Conservation (phyloP, 2,113 vertebrate genomes). For the Nibea albiflora region DNA sequence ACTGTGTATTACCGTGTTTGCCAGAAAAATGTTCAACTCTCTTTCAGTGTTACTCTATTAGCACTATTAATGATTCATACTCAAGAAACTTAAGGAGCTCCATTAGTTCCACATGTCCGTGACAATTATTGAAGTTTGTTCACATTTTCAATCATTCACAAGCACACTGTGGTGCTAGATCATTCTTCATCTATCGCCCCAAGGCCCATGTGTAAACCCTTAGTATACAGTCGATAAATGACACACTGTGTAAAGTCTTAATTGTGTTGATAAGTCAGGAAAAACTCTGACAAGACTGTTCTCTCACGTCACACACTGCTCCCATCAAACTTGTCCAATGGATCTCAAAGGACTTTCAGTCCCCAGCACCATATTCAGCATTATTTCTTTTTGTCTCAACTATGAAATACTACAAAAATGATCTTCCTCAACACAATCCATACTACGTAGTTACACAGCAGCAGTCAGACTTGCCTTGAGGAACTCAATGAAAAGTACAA, state of each 20-base stretch:
- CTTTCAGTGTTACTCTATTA: slow-evolving; percentile 51
- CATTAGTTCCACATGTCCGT: slow-evolving; percentile 62
- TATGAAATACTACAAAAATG: slow-evolving; percentile 2
- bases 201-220: background rate
- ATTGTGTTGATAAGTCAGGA: slow-evolving; percentile 13
- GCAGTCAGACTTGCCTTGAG: slow-evolving; percentile 33
- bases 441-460: slow-evolving; percentile 2
- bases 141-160: slow-evolving; percentile 43
- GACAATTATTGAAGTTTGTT: slow-evolving; percentile 69
- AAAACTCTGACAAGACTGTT: slow-evolving; percentile 16
- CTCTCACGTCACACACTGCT: slow-evolving; percentile 22
- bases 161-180: slow-evolving; percentile 7
- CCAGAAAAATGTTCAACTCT: background rate
- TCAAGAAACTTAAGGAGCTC: slow-evolving; percentile 49
- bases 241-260: slow-evolving; percentile 22
- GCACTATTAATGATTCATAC: slow-evolving; percentile 55
- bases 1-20: background rate
- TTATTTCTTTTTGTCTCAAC: background rate
- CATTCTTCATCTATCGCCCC: slow-evolving; percentile 40
- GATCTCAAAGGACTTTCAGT: background rate
- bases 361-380: background rate
- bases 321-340: background rate
- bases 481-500: slow-evolving; percentile 21
- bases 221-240: slow-evolving; percentile 40
- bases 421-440: background rate